Base-by-base conservation (phyloP, 2,888 invertebrate species). In the Myathropa florea region DNA sequence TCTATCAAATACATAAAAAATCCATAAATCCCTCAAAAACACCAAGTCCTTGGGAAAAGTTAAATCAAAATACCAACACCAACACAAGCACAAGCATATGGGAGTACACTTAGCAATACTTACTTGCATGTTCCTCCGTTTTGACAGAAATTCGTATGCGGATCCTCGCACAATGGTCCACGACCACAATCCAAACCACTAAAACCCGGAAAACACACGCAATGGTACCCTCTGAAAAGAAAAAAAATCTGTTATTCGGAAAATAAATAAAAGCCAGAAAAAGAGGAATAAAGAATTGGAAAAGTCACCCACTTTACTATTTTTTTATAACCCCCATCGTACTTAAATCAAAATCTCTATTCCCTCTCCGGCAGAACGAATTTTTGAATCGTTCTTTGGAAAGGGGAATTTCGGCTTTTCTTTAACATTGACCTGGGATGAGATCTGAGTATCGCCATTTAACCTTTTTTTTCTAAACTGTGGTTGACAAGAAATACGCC, bases 61-160 rank as follows among this genome's bases (percentile, higher is more conserved):
- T 80, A 67, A 72, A 73, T 60, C 72, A 53, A 72, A 65, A 72
- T 65, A 70, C 61, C n/a, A 39, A 72, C 24, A 33, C 14, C 6
- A 46, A 23, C 18, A 24, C 39, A 36, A 39, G 65, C 24, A 33
- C 14, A 12, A 46, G n/a, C 18, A 24, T 59, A 36, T 14, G 65
- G 33, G 4, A n/a, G 28, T 39, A 67, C 9, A 18, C 57, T 78
- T 18, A 39, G 60, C 23, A 36, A 53, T 88, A 92, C 92, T 92
- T 94, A 97, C 97, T 96, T 95, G 95, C 98, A 98, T 67, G 94
- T 95, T 83, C 96, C 97, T 46, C 96, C 96, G 90, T 97, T 97
- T 92, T 95, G 95, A 92, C 98, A 98, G 91, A 96, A 94, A 90
- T 93, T 93, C 80, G 93, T 93, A 81, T 94, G 94, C 59, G 94